Base-by-base conservation (phyloP, 2,113 vertebrate species). In the Chlorocebus sabaeus region DNA sequence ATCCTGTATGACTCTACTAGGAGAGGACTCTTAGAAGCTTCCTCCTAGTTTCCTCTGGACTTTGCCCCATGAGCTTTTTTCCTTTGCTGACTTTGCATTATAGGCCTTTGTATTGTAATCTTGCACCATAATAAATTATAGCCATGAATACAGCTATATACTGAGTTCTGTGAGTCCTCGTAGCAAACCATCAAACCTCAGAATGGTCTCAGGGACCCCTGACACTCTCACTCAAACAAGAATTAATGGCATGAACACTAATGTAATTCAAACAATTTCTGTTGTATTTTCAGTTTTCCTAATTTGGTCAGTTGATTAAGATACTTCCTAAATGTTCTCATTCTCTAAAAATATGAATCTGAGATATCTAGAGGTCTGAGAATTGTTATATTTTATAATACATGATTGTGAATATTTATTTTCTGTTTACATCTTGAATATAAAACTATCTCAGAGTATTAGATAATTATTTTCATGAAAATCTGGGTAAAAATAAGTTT, bases 221-320 rank as follows among this genome's bases (percentile, higher is more conserved):
- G 57, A 43, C n/a, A 75, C 40, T 61, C 55, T 82, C 79, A 40
- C 18, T 81, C 35, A 55, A 61, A 40, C 30, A 89, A 70, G 22
- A 95, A 89, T 64, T 84, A 73, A 84, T 16, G 17, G 25, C 25
- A 50, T 92, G 88, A 82, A 81, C 27, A 92, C 64, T 70, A 72
- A 86, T 4, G 25, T 76, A 85, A 89, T 92, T 81, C 35, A 59
- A 89, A 90, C 2, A 2, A 73, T 96, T 92, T 94, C 32, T 61
- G 92, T 55, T 89, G 3, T 80, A 92, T 45, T 79, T 95, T 94
- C 45, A 68, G 43, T 95, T 97, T 85, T 45, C 9, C 40, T 93
- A 40, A 92, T 89, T 85, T 92, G 32, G 5, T 84, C 35, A 95
- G 45, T 55, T 97, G 27, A 70, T 78, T 92, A 89, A 96, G 10